Evolutionary conservation across 2,888 invertebrate genomes (phyloP), one percentile per base, ranked within the genome.

Genomic region (Lasioglossum zephyrum): DNA sequence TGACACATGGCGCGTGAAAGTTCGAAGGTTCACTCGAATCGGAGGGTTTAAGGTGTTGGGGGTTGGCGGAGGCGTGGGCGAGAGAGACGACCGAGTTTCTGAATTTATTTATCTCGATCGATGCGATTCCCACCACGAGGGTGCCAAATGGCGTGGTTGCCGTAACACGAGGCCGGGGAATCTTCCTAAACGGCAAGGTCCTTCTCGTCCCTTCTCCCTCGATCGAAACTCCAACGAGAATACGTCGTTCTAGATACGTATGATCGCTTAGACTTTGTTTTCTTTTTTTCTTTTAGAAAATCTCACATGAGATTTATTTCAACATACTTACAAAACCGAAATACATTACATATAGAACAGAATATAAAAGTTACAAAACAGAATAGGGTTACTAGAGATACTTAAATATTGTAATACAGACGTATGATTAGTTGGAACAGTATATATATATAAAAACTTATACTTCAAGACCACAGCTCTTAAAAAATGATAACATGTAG

Each of bases 131-230:
- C 31, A 13, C 60, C 60, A 5, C 26, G 26, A 26, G 16, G 63
- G 11, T 16, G 31, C 63, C 13, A 63, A 31, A 5, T 63, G 31
- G 63, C 31, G 63, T 63, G 63, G 26, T 31, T 63, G 63, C 16
- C 63, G 31, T 63, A 31, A 63, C 22, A 11, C 36, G 36, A 4
- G 63, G 63, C 69, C 49, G 22, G 63, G 79, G 26, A 74, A 74
- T 82, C 36, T 53, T 75, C 39, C 47, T 69, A 79, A 85, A 84
- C 85, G 75, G 41, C 85, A 79, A 79, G 84, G 84, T 76, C 74
- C 47, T 53, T 36, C 83, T 36, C 83, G 53, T 53, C n/a, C n/a
- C 22, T 22, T 22, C 22, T 53, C 22, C 2, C 53, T 22, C 84
- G 70, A 22, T 66, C 66, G 66, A 66, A 66, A 66, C 36, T 8